phyloP scores from a whole-genome alignment of 2,797 vertebrate genomes.

The Eulemur rubriventer region DNA sequence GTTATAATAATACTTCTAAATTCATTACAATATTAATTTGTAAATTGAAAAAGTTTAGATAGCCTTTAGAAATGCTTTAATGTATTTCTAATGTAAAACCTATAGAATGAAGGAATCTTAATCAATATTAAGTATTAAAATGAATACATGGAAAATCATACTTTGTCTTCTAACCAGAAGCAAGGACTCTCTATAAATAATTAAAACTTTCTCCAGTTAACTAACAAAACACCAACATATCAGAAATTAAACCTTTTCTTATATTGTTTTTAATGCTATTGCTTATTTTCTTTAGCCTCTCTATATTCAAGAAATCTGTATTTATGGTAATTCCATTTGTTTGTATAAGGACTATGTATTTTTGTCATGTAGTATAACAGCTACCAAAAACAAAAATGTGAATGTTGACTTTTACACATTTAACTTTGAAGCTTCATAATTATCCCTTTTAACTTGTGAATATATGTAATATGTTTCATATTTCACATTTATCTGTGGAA shows the following conservation, averaged over 20 bases:
- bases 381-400: background rate
- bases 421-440: constrained; percentile 17
- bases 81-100: constrained; percentile 49
- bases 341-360: background rate
- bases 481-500: constrained; percentile 26
- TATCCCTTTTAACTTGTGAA: constrained; percentile 24
- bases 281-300: background rate
- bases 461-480: background rate
- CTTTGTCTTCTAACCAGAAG: constrained; percentile 37
- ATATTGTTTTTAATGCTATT: background rate
- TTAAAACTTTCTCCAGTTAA: background rate
- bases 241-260: background rate
- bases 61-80: constrained; percentile 46
- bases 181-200: background rate
- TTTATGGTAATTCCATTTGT: constrained; percentile 43
- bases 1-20: constrained; percentile 32
- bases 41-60: constrained; percentile 51
- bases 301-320: background rate
- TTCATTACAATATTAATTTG: constrained; percentile 26
- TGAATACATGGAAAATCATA: background rate
- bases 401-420: constrained; percentile 32
- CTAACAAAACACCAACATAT: background rate
- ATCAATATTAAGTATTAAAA: constrained; percentile 26
- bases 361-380: background rate
- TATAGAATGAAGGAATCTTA: constrained; percentile 29